Evolutionary conservation across 2,888 invertebrate species (phyloP).

Genomic region (Masnerella sp.): DNA sequence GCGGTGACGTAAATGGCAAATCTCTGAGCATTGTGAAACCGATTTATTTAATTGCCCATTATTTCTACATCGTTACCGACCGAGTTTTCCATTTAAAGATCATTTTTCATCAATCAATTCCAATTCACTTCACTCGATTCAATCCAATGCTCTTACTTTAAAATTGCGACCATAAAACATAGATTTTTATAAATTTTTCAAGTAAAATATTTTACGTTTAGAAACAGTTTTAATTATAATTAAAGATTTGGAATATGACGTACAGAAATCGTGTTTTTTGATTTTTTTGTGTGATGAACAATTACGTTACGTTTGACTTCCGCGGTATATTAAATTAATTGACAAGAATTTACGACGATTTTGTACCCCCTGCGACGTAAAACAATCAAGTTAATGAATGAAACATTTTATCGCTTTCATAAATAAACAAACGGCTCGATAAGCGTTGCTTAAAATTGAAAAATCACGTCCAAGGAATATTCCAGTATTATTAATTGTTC

Average conservation of each 20-base stretch:
- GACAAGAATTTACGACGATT: not conserved
- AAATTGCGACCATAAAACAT: too few relatives aligned
- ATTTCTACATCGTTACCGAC: conserved; percentile 3
- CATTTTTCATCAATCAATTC: not conserved
- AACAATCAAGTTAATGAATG: conserved; percentile 4
- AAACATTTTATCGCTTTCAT: not conserved
- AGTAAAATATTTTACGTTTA: too few relatives aligned
- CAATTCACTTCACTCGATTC: not conserved
- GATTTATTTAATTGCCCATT: conserved; percentile 17
- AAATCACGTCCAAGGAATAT: conserved; percentile 6
- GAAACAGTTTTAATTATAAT: too few relatives aligned
- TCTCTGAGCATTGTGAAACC: conserved; percentile 25
- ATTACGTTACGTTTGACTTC: not conserved
- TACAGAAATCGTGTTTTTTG: too few relatives aligned
- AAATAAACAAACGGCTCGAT: conserved; percentile 12
- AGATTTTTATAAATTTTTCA: too few relatives aligned
- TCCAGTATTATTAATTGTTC: conserved; percentile 15
- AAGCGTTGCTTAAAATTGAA: not conserved
- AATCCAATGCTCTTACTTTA: too few relatives aligned
- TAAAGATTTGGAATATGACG: too few relatives aligned
- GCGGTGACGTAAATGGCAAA: conserved; percentile 24
- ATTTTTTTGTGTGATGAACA: too few relatives aligned
- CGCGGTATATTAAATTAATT: not conserved
- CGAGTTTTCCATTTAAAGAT: not conserved
- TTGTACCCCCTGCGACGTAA: not conserved